These are phyloP conservation scores for Cheilosia grossa DNA, from an alignment of 2,888 invertebrate species.

Conservation along the genomic window DNA sequence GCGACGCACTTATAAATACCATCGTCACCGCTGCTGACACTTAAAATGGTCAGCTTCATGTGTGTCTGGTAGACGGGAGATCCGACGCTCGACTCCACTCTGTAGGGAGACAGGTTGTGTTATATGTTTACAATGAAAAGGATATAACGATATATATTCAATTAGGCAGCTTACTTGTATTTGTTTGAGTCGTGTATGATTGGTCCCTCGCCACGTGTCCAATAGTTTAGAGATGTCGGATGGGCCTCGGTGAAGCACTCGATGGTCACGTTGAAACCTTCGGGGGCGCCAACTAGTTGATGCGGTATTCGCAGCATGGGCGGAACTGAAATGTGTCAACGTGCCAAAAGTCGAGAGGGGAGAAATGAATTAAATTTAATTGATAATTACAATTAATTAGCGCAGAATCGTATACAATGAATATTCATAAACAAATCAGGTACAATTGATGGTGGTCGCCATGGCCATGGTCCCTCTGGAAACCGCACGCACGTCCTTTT, in stretches of 20 bases:
- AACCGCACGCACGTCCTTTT: constrained; percentile 31
- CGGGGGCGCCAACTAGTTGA: constrained; percentile 93
- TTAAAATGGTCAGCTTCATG: constrained; percentile 92
- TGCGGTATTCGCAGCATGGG: constrained; percentile 96
- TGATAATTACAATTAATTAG: constrained; percentile 77
- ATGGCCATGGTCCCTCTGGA: constrained; percentile 25
- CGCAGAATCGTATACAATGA: constrained; percentile 6
- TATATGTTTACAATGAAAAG: constrained; percentile 9
- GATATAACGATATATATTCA: constrained; percentile 33
- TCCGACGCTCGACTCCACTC: constrained; percentile 87
- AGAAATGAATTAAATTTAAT: constrained; percentile 66
- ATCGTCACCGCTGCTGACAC: constrained; percentile 91
- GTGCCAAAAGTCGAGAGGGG: constrained; percentile 31
- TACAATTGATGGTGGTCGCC: constrained; percentile 31
- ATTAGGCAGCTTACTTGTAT: constrained; percentile 85
- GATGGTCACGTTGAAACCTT: constrained; percentile 92
- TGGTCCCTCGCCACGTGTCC: constrained; percentile 93
- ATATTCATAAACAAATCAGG: constrained; percentile 32
- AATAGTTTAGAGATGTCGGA: constrained; percentile 94
- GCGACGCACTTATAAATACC: constrained; percentile 93
- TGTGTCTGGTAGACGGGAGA: constrained; percentile 92
- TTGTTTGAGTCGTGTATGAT: constrained; percentile 94
- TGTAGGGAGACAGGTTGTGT: constrained; percentile 55
- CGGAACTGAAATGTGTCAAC: constrained; percentile 86
- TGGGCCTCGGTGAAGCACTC: constrained; percentile 97